Evolutionary conservation across 2,797 vertebrate genomes (phyloP).

Genomic region (Buceros bicornis): DNA sequence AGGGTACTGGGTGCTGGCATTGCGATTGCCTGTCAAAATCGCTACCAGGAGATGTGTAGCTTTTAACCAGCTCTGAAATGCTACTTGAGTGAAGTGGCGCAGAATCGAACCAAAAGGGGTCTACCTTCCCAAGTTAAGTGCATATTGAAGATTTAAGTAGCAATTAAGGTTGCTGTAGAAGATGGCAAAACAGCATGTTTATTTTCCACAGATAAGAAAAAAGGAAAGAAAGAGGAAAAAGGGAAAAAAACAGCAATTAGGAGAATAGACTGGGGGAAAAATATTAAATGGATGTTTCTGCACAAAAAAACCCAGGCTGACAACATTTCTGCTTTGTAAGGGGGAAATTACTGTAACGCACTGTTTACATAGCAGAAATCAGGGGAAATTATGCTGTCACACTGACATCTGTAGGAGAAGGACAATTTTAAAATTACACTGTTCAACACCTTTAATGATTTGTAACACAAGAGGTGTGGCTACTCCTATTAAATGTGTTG

Average conservation of each 20-base stretch:
- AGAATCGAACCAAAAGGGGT: conserved; percentile 61
- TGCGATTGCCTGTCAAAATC: conserved; percentile 15
- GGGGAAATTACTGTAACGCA: conserved; percentile 90
- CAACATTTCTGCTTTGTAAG: conserved; percentile 85
- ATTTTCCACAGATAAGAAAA: conserved; percentile 54
- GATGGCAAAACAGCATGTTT: conserved; percentile 71
- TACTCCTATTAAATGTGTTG: conserved; percentile 97
- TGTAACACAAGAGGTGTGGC: conserved; percentile 97
- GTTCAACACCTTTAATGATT: conserved; percentile 98
- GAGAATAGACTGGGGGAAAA: neutral
- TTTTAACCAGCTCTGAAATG: conserved; percentile 69
- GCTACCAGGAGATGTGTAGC: neutral
- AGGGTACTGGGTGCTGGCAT: neutral
- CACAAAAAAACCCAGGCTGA: conserved; percentile 81
- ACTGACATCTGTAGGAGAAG: conserved; percentile 92
- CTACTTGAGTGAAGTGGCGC: conserved; percentile 66
- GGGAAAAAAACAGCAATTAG: neutral
- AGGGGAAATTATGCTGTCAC: conserved; percentile 96
- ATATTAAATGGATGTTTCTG: conserved; percentile 84
- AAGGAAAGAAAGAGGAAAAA: neutral
- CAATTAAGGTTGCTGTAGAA: conserved; percentile 79
- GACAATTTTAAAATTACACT: conserved; percentile 97
- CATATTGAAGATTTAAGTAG: conserved; percentile 78
- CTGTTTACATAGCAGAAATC: conserved; percentile 94
- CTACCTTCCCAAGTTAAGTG: conserved; percentile 75